These are phyloP conservation scores for Coendou prehensilis DNA, from an alignment of 2,797 vertebrate species.

Conservation along the genomic window DNA sequence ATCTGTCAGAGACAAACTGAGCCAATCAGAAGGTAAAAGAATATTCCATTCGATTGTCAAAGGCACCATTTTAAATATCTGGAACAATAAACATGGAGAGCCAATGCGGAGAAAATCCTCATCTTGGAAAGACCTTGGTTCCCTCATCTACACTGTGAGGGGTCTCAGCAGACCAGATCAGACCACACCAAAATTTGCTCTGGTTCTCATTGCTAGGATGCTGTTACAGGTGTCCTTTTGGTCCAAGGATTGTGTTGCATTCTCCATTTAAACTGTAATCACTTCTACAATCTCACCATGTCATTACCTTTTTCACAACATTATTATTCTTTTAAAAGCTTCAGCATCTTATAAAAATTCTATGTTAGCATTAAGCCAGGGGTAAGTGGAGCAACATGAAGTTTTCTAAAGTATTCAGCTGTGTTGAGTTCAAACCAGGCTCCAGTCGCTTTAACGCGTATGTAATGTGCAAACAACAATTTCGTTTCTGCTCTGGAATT, in stretches of 20 bases:
- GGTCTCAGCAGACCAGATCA: not conserved
- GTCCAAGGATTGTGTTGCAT: not conserved
- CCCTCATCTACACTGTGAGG: not conserved
- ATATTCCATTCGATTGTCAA: not conserved
- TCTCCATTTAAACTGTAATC: conserved; percentile 28
- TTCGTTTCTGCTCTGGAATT: conserved; percentile 47
- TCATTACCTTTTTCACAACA: conserved; percentile 22
- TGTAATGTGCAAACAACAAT: not conserved
- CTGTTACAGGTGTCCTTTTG: not conserved
- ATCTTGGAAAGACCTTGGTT: not conserved
- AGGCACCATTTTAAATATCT: not conserved
- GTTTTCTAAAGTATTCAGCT: conserved; percentile 11
- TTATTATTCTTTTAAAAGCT: conserved; percentile 60
- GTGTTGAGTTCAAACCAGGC: conserved; percentile 18
- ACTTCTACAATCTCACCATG: not conserved
- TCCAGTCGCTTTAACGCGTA: not conserved
- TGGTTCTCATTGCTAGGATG: not conserved
- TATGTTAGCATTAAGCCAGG: not conserved
- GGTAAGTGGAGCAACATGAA: conserved; percentile 21
- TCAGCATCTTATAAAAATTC: conserved; percentile 46
- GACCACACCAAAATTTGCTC: not conserved
- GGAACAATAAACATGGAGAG: not conserved
- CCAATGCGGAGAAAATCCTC: not conserved
- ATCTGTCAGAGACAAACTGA: not conserved
- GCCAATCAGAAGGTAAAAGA: not conserved